Evolutionary conservation across 2,113 vertebrate species (phyloP).

Genomic region (Lampris incognitus): DNA sequence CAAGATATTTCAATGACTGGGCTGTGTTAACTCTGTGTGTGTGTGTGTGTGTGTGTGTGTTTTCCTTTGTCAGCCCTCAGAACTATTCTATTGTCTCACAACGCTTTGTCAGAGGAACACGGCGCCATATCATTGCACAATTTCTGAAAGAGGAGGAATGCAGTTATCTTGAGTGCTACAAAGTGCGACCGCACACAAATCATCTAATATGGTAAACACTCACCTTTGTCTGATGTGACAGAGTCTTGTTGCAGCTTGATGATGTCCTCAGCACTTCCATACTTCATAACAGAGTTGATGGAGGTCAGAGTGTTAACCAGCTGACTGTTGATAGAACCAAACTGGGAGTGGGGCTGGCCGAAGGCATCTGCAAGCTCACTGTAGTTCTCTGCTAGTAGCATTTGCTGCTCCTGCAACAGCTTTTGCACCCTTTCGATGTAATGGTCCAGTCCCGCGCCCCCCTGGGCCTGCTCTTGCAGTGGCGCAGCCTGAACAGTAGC

Average conservation of each 20-base stretch:
- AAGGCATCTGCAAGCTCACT: conserved; percentile 95
- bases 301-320: conserved; percentile 94
- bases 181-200: background rate
- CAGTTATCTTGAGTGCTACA: background rate
- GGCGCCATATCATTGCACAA: background rate
- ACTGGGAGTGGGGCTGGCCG: conserved; percentile 92
- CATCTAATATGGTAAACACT: conserved; percentile 12
- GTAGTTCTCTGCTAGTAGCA: conserved; percentile 94
- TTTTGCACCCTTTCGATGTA: conserved; percentile 95
- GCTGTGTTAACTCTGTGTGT: background rate
- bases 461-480: conserved; percentile 59
- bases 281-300: conserved; percentile 94
- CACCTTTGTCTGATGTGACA: conserved; percentile 61
- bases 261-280: conserved; percentile 86
- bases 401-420: conserved; percentile 94
- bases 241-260: conserved; percentile 62
- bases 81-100: conserved; percentile 7
- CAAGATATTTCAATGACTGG: conserved; percentile 2
- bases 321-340: conserved; percentile 93
- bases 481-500: background rate
- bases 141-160: background rate
- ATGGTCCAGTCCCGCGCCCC: conserved; percentile 86
- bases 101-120: conserved; percentile 9
- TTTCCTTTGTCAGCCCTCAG: conserved; percentile 2
- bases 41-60: background rate